Evolutionary conservation across 2,797 vertebrate species (phyloP), one percentile per base, ranked within the genome.

Genomic region (Dermochelys coriacea): DNA sequence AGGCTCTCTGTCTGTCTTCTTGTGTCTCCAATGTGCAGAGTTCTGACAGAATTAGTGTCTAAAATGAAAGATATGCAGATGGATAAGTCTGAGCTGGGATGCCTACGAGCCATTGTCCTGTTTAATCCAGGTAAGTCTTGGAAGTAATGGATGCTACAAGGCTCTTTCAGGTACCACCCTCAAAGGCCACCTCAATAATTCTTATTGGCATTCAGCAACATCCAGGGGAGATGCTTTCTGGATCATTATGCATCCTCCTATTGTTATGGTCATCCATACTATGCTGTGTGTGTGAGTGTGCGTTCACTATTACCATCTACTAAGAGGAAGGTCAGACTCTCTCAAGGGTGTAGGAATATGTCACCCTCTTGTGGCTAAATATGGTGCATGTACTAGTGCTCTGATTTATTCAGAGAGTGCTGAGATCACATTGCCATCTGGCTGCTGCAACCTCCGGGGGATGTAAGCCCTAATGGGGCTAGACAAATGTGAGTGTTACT

Each of bases 21-120:
- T 57, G 1, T 93, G 61, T 96, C 34, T 49, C 55, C n/a, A 10
- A 27, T 80, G 5, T 4, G 1, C 97, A 99, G 99, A 97, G 99
- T 99, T 57, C 98, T 99, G 84, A 99, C 99, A 31, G 99, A 99
- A 97, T 97, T 99, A 91, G 99, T 99, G 57, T 99, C 99, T 83
- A 99, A 99, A 98, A 99, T 99, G 99, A 99, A 99, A 95, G 99
- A 99, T 91, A 99, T 99, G 99, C 99, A 99, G 98, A 99, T 99
- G 99, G 99, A 99, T 93, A 99, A 99, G 95, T 99, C 99, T 0
- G 99, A 99, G 97, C 98, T 99, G 51, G 99, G 99, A 15, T 99
- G 99, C 96, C 98, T 99, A 89, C 98, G 99, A 94, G 99, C 99
- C 94, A 99, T 99, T 16, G 99, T 99, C 89, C 98, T 99, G 52